Evolutionary conservation across 1,140 invertebrate genomes (phyloP).

Genomic region (Coelopa frigida): DNA sequence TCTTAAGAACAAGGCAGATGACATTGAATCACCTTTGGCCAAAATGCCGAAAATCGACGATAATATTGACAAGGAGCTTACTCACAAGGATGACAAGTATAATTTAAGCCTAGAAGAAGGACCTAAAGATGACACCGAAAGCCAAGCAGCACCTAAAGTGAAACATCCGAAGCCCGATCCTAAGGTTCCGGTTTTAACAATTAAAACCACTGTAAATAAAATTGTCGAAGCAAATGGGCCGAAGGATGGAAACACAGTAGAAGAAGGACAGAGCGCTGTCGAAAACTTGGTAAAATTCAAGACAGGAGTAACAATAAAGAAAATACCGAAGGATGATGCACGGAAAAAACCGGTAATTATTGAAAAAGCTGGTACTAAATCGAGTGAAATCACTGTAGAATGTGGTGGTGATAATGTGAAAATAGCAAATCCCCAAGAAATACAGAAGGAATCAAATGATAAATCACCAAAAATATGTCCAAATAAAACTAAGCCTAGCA

Average conservation of each 20-base stretch:
- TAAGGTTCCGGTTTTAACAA: slow-evolving; percentile 2
- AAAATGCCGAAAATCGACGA: slow-evolving; percentile 12
- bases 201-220: slow-evolving; percentile 5
- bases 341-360: background rate
- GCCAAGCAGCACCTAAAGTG: no score
- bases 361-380: no score
- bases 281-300: slow-evolving; percentile 32
- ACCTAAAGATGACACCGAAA: no score
- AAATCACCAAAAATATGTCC: no score
- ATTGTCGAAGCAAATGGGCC: background rate
- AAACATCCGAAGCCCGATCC: slow-evolving; percentile 5
- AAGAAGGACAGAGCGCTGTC: slow-evolving; percentile 18
- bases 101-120: no score
- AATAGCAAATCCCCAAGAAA: no score
- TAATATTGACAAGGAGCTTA: background rate
- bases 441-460: no score
- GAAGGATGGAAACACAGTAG: background rate
- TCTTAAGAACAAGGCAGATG: slow-evolving; percentile 6
- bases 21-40: slow-evolving; percentile 10
- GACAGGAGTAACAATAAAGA: slow-evolving; percentile 39
- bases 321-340: slow-evolving; percentile 19
- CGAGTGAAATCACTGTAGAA: no score
- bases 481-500: no score
- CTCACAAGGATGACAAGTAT: no score
- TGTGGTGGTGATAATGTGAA: no score